phyloP scores from a whole-genome alignment of 2,113 vertebrate species.

The Vireo altiloquus region DNA sequence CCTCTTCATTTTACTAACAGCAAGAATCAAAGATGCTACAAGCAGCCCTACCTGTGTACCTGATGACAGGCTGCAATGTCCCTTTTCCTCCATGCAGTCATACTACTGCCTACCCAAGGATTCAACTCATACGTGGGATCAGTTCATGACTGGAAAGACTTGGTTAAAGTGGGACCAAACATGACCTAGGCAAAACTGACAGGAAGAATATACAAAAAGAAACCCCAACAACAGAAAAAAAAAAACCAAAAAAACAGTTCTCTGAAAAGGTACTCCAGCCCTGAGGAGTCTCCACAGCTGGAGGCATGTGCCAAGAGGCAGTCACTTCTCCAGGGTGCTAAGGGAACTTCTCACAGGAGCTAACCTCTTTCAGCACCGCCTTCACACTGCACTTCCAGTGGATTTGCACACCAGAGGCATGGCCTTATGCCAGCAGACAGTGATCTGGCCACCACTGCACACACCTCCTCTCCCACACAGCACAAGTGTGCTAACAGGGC shows the following conservation, averaged over 20 bases:
- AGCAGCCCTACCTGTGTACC: neutral
- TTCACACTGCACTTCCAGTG: neutral
- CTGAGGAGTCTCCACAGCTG: neutral
- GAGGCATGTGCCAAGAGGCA: neutral
- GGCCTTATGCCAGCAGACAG: rapidly evolving
- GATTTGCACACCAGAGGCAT: neutral
- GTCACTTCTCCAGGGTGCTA: neutral
- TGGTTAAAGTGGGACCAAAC: neutral
- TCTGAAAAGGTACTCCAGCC: neutral
- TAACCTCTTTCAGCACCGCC: neutral
- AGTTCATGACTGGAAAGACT: neutral
- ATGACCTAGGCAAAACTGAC: neutral
- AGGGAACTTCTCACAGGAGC: neutral
- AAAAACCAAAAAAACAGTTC: neutral
- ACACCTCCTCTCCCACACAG: neutral
- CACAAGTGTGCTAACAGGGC: neutral
- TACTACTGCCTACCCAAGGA: neutral
- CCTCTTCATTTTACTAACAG: neutral
- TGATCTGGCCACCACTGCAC: neutral
- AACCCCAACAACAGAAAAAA: neutral
- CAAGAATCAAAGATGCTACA: neutral
- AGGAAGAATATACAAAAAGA: neutral
- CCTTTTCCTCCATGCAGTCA: neutral
- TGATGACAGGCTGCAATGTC: neutral
- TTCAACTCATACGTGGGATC: neutral